These are phyloP conservation scores for Villa cingulata DNA, from an alignment of 2,888 invertebrate genomes.

Conservation along the genomic window DNA sequence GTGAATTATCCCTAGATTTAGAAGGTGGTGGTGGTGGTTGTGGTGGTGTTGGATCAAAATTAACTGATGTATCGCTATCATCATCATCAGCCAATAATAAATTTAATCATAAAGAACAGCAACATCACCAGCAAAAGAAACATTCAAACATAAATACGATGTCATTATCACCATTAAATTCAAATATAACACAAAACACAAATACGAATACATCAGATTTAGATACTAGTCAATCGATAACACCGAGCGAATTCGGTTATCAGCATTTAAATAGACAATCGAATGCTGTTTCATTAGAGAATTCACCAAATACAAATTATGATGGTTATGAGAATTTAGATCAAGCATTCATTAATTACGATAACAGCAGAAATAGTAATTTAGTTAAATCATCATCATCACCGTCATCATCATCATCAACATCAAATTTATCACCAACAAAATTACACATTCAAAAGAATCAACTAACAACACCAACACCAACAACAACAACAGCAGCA, in stretches of 20 bases:
- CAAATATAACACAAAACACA: constrained; percentile 24
- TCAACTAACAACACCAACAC: constrained; percentile 3
- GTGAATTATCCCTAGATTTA: constrained; percentile 33
- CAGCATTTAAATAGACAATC: constrained; percentile 34
- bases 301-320: constrained; percentile 21
- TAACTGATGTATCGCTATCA: constrained; percentile 14
- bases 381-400: constrained; percentile 15
- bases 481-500: constrained; percentile 16
- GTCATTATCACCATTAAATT: constrained; percentile 28
- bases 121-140: constrained; percentile 8
- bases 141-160: constrained; percentile 18
- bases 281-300: constrained; percentile 32
- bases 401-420: constrained; percentile 13
- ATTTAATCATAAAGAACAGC: not conserved
- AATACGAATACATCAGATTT: constrained; percentile 19
- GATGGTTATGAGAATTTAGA: constrained; percentile 24
- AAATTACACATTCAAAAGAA: not conserved
- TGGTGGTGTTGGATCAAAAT: constrained; percentile 16
- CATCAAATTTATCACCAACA: not conserved
- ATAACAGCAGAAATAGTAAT: constrained; percentile 7
- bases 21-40: constrained; percentile 18
- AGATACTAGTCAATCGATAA: constrained; percentile 37
- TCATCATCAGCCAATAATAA: constrained; percentile 11
- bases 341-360: constrained; percentile 18
- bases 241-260: constrained; percentile 36